These are phyloP conservation scores for Chaenogobius annularis DNA, from an alignment of 2,113 vertebrate genomes.

Conservation along the genomic window DNA sequence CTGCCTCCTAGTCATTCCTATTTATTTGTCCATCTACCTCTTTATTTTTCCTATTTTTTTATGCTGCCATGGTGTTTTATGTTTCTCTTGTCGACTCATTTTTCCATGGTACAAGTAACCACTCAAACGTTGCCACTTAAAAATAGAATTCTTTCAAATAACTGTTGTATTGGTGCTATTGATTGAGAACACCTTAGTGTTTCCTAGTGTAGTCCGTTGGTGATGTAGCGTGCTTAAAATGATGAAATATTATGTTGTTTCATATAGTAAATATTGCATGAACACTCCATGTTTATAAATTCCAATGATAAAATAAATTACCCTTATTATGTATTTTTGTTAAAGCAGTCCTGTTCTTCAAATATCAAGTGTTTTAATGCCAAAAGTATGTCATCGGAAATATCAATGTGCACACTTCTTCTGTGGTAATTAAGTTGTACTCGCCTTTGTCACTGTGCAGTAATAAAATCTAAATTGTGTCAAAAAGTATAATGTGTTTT, in stretches of 20 bases:
- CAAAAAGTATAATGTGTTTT: not conserved
- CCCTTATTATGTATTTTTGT: slow-evolving; percentile 17
- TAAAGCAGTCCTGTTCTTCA: slow-evolving; percentile 8
- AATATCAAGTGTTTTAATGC: not conserved
- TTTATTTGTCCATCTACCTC: slow-evolving; percentile 68
- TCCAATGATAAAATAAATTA: not conserved
- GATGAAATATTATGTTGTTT: slow-evolving; percentile 17
- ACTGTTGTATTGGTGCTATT: not conserved
- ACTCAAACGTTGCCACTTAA: slow-evolving; percentile 12
- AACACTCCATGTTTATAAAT: slow-evolving; percentile 21
- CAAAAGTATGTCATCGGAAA: slow-evolving; percentile 2
- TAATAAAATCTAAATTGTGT: slow-evolving; percentile 52
- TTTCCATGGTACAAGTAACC: slow-evolving; percentile 42
- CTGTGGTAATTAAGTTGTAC: slow-evolving; percentile 49
- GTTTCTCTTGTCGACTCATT: slow-evolving; percentile 24
- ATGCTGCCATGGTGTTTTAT: slow-evolving; percentile 24
- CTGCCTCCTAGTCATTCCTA: slow-evolving; percentile 46
- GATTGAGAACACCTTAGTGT: slow-evolving; percentile 1
- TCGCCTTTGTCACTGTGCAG: slow-evolving; percentile 34
- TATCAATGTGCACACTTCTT: slow-evolving; percentile 19
- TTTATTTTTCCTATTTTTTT: slow-evolving; percentile 25
- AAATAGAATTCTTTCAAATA: slow-evolving; percentile 35
- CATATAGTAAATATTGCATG: slow-evolving; percentile 38
- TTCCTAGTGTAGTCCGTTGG: slow-evolving; percentile 45
- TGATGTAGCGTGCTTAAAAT: slow-evolving; percentile 39